Conservation (phyloP, 37 sponge, comb jelly and placozoan genomes). For the Cliona cf. orientalis region DNA sequence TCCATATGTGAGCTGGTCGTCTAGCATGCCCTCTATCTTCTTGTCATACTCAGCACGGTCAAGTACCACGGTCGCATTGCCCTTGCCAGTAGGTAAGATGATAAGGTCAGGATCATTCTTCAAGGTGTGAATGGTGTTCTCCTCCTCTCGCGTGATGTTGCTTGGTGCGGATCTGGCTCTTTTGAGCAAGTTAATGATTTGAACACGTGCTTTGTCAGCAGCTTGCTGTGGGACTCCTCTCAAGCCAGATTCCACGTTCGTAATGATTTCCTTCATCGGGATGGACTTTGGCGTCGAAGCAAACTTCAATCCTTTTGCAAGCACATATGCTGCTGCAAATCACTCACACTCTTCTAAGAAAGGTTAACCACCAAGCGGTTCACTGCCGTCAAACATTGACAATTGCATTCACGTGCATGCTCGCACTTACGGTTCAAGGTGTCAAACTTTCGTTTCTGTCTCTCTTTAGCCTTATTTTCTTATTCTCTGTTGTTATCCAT, state of each 20-base stretch:
- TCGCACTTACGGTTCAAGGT: neutral
- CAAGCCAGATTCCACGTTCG: constrained; percentile 11
- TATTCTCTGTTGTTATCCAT: no score
- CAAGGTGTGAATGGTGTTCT: constrained; percentile 7
- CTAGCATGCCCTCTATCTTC: constrained; percentile 9
- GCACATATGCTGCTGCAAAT: constrained; percentile 1
- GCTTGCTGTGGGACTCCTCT: neutral
- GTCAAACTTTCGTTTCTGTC: constrained; percentile 36
- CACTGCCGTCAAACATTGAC: no score
- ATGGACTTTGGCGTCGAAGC: constrained; percentile 11
- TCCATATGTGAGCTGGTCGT: neutral
- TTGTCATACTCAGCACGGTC: no score
- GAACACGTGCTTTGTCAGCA: neutral
- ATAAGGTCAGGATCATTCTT: neutral
- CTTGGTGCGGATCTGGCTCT: neutral
- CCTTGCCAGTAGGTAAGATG: constrained; percentile 16
- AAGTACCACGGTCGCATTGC: no score
- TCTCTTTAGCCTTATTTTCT: no score
- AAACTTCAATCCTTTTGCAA: constrained; percentile 36
- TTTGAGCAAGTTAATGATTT: neutral
- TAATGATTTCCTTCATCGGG: constrained; percentile 16
- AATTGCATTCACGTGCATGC: neutral
- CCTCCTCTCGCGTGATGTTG: neutral
- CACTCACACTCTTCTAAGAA: neutral
- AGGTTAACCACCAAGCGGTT: constrained; percentile 25